These are phyloP conservation scores for Pseudochromis fuscus DNA, from an alignment of 2,797 vertebrate species.

Conservation along the genomic window DNA sequence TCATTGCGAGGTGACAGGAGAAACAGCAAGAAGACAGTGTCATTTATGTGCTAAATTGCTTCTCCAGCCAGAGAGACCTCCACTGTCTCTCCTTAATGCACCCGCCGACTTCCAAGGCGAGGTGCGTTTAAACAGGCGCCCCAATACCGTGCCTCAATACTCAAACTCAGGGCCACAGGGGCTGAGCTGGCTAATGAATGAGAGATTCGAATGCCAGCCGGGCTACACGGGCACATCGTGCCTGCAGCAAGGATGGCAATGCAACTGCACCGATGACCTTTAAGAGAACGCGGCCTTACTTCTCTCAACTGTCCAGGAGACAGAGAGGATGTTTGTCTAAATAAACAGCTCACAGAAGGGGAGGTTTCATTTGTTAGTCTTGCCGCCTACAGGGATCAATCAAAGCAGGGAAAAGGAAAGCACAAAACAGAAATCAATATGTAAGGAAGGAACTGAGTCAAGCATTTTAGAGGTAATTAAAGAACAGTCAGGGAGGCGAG, in stretches of 20 bases:
- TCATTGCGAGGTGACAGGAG: conserved; percentile 78
- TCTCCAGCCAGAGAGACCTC: conserved; percentile 57
- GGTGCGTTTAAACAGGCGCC: conserved; percentile 39
- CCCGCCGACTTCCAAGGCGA: conserved; percentile 11
- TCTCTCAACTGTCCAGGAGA: conserved; percentile 55
- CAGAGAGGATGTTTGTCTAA: conserved; percentile 63
- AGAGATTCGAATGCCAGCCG: conserved; percentile 51
- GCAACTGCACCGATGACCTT: conserved; percentile 69
- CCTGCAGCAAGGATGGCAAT: conserved; percentile 42
- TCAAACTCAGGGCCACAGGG: conserved; percentile 39
- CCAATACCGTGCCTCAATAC: conserved; percentile 29
- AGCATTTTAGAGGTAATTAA: conserved; percentile 76
- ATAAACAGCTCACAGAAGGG: conserved; percentile 66
- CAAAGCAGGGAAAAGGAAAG: conserved; percentile 61
- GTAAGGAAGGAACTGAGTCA: conserved; percentile 69
- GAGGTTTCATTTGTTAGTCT: conserved; percentile 78
- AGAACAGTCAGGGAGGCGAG: conserved; percentile 46
- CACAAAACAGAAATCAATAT: conserved; percentile 78
- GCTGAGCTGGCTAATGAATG: conserved; percentile 66
- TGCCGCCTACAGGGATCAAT: conserved; percentile 68
- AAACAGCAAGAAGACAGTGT: conserved; percentile 69
- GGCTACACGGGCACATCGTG: conserved; percentile 37
- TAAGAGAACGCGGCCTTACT: conserved; percentile 44
- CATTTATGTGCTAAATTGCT: conserved; percentile 80
- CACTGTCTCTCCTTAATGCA: conserved; percentile 33